A percentile compares a stretch with the other conserved stretches of the same genome.
Evolutionary conservation across 2,113 vertebrate genomes (phyloP).

Genomic region (Heterochromis multidens): DNA sequence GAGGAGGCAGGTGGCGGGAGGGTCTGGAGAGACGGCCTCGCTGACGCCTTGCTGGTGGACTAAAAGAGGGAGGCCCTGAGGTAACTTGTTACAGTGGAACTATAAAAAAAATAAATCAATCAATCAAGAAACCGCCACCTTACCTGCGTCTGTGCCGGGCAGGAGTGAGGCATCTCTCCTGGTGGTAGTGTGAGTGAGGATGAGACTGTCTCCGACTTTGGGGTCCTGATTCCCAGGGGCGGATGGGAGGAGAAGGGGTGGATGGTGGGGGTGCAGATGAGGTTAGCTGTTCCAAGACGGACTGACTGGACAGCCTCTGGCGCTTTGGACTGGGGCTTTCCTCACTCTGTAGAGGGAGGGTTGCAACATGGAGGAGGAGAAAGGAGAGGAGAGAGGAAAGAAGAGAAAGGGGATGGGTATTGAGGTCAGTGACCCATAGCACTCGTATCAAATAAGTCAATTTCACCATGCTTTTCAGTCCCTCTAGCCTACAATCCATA

Average conservation of each 20-base stretch:
- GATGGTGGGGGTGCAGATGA: slow-evolving; percentile 83
- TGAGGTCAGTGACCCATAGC: slow-evolving; percentile 55
- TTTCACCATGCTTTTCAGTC: slow-evolving; percentile 27
- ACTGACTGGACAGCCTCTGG: slow-evolving; percentile 90
- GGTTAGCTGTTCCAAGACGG: slow-evolving; percentile 90
- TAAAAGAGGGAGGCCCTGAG: slow-evolving; percentile 26
- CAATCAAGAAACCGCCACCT: neutral
- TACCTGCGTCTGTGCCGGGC: slow-evolving; percentile 95
- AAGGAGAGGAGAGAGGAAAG: neutral
- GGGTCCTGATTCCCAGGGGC: slow-evolving; percentile 93
- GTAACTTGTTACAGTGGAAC: neutral
- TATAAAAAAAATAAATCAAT: neutral
- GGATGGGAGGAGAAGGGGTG: slow-evolving; percentile 93
- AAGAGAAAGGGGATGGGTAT: neutral
- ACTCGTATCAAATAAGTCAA: slow-evolving; percentile 37
- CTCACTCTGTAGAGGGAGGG: slow-evolving; percentile 79
- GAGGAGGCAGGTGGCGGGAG: slow-evolving; percentile 83
- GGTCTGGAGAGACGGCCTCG: slow-evolving; percentile 90
- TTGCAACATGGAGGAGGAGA: neutral
- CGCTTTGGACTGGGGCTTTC: slow-evolving; percentile 96
- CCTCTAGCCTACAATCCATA: slow-evolving; percentile 7
- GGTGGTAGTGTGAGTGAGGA: slow-evolving; percentile 88
- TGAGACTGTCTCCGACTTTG: slow-evolving; percentile 86
- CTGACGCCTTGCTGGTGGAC: slow-evolving; percentile 91
- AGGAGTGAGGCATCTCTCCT: slow-evolving; percentile 92